Base-by-base conservation (phyloP, 2,888 invertebrate species). In the Eumacrocentrus americanus region DNA sequence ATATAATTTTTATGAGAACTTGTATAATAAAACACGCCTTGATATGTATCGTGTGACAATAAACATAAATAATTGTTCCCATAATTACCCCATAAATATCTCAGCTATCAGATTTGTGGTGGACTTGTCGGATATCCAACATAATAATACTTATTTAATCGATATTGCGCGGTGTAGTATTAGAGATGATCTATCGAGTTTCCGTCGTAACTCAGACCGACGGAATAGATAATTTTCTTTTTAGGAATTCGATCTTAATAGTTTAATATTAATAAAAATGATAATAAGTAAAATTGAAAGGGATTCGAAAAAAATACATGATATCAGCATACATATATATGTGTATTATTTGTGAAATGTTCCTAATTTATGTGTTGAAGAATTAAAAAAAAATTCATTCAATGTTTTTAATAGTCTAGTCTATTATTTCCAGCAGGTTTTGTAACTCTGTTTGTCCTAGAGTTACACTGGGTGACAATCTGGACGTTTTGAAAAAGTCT, bases 11-110 rank as follows among this genome's bases (percentile, higher is more conserved):
- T 2, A 38, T n/a, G n/a, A n/a, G n/a, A n/a, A n/a, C n/a, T n/a
- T n/a, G n/a, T n/a, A n/a, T n/a, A n/a, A n/a, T n/a, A n/a, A n/a
- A n/a, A n/a, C n/a, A n/a, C n/a, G 11, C 29, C 12, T 57, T 5
- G 14, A 11, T 37, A 23, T 50, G 16, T 20, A 11, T 20, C 16
- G 3, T n/a, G 16, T n/a, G 44, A 22, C 11, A 20, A 20, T 44
- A 14, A 29, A 29, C 29, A 29, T 6, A 64, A 60, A 61, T 50
- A 63, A 29, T 29, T 29, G 29, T 4, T 9, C 4, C 5, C 5
- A 9, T 29, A 29, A 29, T 29, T 29, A 29, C 29, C 9, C 9
- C 5, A 9, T 29, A 29, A 29, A 29, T 9, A 29, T 29, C 29
- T 29, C 29, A 29, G 29, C 4, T 29, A 9, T 29, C 29, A 6